Evolutionary conservation across 2,113 vertebrate species (phyloP).

Genomic region (Proterorhinus semilunaris): DNA sequence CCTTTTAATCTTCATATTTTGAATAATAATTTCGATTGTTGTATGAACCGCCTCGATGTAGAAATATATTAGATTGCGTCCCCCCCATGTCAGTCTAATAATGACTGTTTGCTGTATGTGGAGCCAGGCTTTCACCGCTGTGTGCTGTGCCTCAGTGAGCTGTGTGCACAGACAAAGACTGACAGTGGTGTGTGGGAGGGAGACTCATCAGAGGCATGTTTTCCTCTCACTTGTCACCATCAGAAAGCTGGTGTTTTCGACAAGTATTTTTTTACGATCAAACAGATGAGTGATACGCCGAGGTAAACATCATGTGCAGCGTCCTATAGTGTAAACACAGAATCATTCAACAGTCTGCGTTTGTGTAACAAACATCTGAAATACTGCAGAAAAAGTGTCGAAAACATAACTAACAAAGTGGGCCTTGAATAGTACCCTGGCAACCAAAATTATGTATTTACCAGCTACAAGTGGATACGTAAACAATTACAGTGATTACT

Average conservation of each 20-base stretch:
- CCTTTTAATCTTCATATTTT: too few relatives aligned
- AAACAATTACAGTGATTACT: not conserved
- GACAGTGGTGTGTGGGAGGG: slow-evolving; percentile 34
- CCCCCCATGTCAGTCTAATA: slow-evolving; percentile 16
- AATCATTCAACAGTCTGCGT: not conserved
- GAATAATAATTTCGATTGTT: too few relatives aligned
- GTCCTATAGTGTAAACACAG: not conserved
- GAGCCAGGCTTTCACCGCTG: slow-evolving; percentile 42
- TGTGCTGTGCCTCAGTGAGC: slow-evolving; percentile 49
- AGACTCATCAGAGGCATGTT: slow-evolving; percentile 34
- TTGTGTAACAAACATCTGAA: not conserved
- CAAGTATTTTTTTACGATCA: slow-evolving; percentile 30
- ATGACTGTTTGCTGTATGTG: slow-evolving; percentile 20
- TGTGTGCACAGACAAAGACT: slow-evolving; percentile 35
- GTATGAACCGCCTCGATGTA: not conserved
- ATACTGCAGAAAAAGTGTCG: not conserved
- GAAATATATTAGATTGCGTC: slow-evolving; percentile 12
- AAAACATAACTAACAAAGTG: not conserved
- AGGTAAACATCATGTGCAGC: not conserved
- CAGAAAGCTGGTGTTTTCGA: slow-evolving; percentile 29
- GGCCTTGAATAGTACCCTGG: not conserved
- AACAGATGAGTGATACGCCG: not conserved
- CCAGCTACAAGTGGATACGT: too few relatives aligned
- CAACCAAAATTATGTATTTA: not conserved
- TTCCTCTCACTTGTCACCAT: slow-evolving; percentile 37